Evolutionary conservation across 2,888 invertebrate species (phyloP), one percentile per base, ranked within the genome.

Genomic region (Lithophane socia): DNA sequence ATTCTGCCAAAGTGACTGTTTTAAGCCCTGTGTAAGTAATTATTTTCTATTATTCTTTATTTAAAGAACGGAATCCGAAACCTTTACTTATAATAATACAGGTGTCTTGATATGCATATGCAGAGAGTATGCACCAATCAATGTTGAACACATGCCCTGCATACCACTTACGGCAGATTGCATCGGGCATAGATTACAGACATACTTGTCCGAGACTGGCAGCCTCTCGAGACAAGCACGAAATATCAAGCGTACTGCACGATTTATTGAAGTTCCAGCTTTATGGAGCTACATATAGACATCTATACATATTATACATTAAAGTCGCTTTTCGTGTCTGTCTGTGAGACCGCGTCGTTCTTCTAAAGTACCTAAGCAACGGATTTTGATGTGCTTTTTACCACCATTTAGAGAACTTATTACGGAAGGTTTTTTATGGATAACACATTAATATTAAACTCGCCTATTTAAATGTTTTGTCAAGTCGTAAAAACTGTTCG

Each of bases 181-280:
- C 73, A 77, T 73, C 77, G 77, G 47, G 64, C 74, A 73, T 80
- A 73, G 74, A 86, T 83, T 86, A 86, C 77, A 77, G 52, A 66
- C 75, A 79, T 71, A 77, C 82, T 68, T 58, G 77, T 63, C 65
- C 47, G 49, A 42, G 49, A 60, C 68, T 61, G 67, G 70, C 78
- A 71, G 73, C 69, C 86, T 18, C 86, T 84, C 9, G 86, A 84
- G 86, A 75, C 74, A 68, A 58, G 47, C 24, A 61, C 60, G 49
- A 70, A 76, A 61, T 73, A 73, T 73, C 71, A 61, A 44, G 60
- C 52, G 65, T 54, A 65, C 47, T 71, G 24, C 52, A 72, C 61
- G 69, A 83, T 77, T 44, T 63, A 77, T 69, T 64, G 68, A 47
- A 49, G 56, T 76, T 70, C 60, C 47, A 7, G 2, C 42, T 52